Conservation (phyloP, 2,797 vertebrate genomes). For the Crenuchus spilurus region DNA sequence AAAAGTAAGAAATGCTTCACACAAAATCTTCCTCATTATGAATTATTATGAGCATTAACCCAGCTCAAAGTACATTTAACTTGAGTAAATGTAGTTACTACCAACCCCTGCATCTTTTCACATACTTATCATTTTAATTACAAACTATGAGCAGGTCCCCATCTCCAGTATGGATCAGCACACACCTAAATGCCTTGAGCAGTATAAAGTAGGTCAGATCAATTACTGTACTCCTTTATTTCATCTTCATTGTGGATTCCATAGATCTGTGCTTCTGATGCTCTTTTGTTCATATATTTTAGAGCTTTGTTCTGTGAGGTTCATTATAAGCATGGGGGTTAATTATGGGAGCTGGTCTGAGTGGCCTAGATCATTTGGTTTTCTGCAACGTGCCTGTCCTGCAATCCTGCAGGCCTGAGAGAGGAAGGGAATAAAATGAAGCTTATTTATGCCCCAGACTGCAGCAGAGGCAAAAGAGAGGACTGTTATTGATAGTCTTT, state of each 20-base stretch:
- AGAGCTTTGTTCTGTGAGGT: background rate
- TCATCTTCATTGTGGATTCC: conserved; percentile 14
- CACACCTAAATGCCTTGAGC: too few species aligned
- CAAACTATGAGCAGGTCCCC: background rate
- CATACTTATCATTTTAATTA: background rate
- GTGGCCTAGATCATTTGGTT: conserved; percentile 50
- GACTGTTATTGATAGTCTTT: conserved; percentile 52
- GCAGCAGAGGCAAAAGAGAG: conserved; percentile 42
- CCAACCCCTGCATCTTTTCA: too few species aligned
- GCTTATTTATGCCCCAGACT: conserved; percentile 53
- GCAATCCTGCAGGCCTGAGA: conserved; percentile 42
- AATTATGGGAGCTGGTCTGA: conserved; percentile 48
- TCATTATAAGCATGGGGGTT: conserved; percentile 34
- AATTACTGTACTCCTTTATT: conserved; percentile 13
- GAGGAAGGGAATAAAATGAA: conserved; percentile 43
- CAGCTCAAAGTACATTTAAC: too few species aligned
- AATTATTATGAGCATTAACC: too few species aligned
- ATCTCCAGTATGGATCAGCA: conserved; percentile 6
- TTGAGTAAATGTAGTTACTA: too few species aligned
- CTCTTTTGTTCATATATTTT: background rate
- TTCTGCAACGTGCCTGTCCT: conserved; percentile 47
- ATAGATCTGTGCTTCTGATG: too few species aligned
- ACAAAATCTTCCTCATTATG: too few species aligned
- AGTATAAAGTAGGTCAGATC: conserved; percentile 15
- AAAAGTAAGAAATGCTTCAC: too few species aligned